These are phyloP conservation scores for Camelus dromedarius DNA, from an alignment of 2,113 vertebrate species.

Conservation along the genomic window DNA sequence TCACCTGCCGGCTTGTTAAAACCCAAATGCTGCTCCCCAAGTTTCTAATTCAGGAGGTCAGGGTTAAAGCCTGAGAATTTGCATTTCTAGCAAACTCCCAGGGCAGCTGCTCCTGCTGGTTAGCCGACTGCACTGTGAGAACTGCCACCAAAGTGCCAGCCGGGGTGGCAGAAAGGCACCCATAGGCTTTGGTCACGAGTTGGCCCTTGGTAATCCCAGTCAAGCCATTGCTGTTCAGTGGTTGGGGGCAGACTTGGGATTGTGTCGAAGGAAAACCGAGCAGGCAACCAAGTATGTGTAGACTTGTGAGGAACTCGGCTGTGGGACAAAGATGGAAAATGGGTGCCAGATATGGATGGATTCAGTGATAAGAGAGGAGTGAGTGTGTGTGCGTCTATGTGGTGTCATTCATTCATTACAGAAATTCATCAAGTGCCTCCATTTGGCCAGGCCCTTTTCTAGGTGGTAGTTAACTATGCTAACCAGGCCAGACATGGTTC, in stretches of 20 bases:
- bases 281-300: background rate
- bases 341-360: background rate
- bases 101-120: background rate
- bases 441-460: background rate
- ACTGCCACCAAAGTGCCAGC: background rate
- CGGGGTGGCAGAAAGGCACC: background rate
- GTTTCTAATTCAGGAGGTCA: background rate
- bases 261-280: constrained; percentile 15
- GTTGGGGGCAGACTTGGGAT: background rate
- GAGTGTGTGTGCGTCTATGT: background rate
- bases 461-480: background rate
- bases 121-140: background rate
- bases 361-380: background rate
- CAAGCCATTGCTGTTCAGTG: background rate
- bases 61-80: background rate
- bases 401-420: background rate
- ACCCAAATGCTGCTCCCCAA: background rate
- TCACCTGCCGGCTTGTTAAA: background rate
- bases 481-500: background rate
- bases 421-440: background rate
- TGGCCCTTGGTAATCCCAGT: background rate
- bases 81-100: background rate
- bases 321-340: background rate
- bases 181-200: background rate
- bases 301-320: constrained; percentile 34